Percentiles rank a stretch among this genome's conserved stretches.
These are phyloP conservation scores for Listronotus oregonensis DNA, from an alignment of 1,140 invertebrate species.

Conservation along the genomic window DNA sequence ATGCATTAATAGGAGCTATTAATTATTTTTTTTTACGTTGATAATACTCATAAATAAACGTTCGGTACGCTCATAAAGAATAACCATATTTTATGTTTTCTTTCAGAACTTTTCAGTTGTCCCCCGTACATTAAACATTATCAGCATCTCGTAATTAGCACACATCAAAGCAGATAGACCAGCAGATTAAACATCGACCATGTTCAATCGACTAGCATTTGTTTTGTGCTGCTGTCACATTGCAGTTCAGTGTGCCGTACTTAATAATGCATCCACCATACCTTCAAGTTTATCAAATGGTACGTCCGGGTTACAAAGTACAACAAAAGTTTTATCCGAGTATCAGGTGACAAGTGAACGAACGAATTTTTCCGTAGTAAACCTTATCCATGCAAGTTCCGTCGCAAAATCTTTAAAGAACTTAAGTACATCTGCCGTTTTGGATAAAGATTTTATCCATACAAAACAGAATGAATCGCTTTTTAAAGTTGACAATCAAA, in stretches of 20 bases:
- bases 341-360: too few species aligned
- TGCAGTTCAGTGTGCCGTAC: slow-evolving; percentile 5
- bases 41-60: too few species aligned
- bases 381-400: too few species aligned
- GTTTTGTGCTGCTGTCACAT: slow-evolving; percentile 22
- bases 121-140: slow-evolving; percentile 15
- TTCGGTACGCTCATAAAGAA: too few species aligned
- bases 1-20: too few species aligned
- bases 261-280: neutral
- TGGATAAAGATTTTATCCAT: neutral
- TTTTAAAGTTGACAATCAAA: neutral
- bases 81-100: too few species aligned
- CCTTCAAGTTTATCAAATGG: too few species aligned
- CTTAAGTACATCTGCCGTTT: neutral
- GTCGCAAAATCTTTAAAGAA: too few species aligned
- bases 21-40: too few species aligned
- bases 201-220: slow-evolving; percentile 25
- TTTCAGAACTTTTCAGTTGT: neutral
- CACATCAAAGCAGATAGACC: slow-evolving; percentile 27
- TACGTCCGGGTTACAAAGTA: neutral
- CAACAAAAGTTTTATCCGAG: too few species aligned
- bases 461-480: neutral
- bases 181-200: slow-evolving; percentile 28
- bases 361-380: too few species aligned
- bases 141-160: slow-evolving; percentile 20